Base-by-base conservation (phyloP, 2,888 invertebrate species). In the Macaria liturata region DNA sequence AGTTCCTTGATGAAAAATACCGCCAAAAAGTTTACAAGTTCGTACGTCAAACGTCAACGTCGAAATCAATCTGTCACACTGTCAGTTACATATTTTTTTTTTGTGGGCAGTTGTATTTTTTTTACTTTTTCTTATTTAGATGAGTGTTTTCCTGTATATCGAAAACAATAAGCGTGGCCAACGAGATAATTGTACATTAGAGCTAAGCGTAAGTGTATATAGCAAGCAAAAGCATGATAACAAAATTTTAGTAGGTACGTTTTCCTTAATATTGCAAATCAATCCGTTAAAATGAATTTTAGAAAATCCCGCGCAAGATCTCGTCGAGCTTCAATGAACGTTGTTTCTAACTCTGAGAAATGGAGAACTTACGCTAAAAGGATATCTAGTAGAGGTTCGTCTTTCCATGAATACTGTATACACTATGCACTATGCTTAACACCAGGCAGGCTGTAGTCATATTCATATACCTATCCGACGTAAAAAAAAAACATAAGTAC, bases 211-310 rank as follows among this genome's bases (percentile, higher is more conserved):
- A 77, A 76, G 70, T 75, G 74, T 71, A 62, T 60, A 48, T 62
- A 34, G 30, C 43, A 55, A 54, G 54, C 54, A 32, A 61, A 66
- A 62, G 54, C 47, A 60, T 47, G 60, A 46, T 66, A 54, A 49
- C 76, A 74, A 86, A 84, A 80, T 82, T 80, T 68, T 64, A 67
- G 75, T 75, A 66, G 6, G 4, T 37, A 37, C 34, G 20, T 20
- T 20, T 20, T 20, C 1, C 34, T 37, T 6, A 37, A 37, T 6
- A 37, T 6, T 37, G 7, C 4, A 37, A 37, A 37, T 20, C 20
- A 20, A 67, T 54, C 57, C 57, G 51, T 1, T 47, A 76, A 67
- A 53, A 91, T 91, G 91, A 90, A 88, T 72, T 88, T 89, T 61
- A 76, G 81, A 39, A 86, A 78, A 65, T 67, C 73, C n/a, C 81